A percentile compares a stretch with the other conserved stretches of the same genome.
These are phyloP conservation scores for Lepidurus apus DNA, from an alignment of 1,140 invertebrate species.

Conservation along the genomic window DNA sequence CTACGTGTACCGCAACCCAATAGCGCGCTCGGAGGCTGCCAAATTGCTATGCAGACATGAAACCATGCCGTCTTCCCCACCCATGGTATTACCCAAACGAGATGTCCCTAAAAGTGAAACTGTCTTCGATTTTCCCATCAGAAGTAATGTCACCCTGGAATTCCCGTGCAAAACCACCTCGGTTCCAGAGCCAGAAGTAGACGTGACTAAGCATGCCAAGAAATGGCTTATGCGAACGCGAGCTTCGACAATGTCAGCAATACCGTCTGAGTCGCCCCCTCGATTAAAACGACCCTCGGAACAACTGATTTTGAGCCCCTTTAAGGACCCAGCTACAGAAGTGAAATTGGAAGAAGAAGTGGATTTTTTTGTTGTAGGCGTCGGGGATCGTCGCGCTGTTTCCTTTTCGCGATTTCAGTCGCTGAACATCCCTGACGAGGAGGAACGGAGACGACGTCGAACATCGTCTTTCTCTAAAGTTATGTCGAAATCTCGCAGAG, in stretches of 20 bases:
- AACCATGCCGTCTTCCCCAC: background rate
- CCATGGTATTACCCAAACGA: background rate
- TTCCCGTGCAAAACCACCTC: background rate
- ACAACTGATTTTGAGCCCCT: background rate
- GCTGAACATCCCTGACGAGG: background rate
- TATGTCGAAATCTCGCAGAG: constrained; percentile 23
- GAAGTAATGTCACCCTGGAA: background rate
- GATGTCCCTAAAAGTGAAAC: constrained; percentile 7
- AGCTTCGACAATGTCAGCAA: constrained; percentile 2
- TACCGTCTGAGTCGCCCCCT: background rate
- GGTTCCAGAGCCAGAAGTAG: background rate
- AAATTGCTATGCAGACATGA: constrained; percentile 1
- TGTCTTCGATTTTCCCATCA: background rate
- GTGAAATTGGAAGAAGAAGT: constrained; percentile 6
- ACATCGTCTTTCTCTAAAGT: constrained; percentile 32
- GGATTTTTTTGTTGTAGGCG: constrained; percentile 3
- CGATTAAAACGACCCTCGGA: background rate
- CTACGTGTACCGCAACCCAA: constrained; percentile 52
- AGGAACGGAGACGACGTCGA: constrained; percentile 26
- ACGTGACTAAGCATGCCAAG: background rate
- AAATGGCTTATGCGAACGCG: constrained; percentile 14
- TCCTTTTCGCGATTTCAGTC: constrained; percentile 1
- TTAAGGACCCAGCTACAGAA: background rate
- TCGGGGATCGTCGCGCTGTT: background rate
- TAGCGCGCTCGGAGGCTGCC: constrained; percentile 33